These are phyloP conservation scores for Catharus fuscescens DNA, from an alignment of 2,113 vertebrate species.

Conservation along the genomic window DNA sequence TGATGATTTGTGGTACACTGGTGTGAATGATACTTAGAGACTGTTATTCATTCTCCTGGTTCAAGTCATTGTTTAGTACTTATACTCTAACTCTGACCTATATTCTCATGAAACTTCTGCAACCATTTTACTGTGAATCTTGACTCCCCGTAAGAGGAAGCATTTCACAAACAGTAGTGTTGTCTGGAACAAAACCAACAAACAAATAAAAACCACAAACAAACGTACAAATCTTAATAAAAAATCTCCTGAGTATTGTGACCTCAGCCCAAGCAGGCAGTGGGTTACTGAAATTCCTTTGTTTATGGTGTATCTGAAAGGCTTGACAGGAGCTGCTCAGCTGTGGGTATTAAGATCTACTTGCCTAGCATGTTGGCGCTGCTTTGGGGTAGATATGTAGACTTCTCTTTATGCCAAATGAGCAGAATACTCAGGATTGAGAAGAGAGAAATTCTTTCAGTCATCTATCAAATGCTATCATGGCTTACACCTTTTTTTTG, in stretches of 20 bases:
- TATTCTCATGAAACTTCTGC: background rate
- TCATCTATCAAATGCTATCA: background rate
- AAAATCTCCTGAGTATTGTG: background rate
- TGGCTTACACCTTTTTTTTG: background rate
- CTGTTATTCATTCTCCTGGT: background rate
- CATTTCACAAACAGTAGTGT: background rate
- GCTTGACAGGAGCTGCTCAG: background rate
- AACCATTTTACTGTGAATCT: background rate
- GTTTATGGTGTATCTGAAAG: background rate
- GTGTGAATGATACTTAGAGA: background rate
- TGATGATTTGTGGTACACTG: background rate
- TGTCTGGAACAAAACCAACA: background rate
- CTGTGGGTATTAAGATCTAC: background rate
- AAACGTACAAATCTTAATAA: background rate
- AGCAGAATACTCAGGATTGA: constrained; percentile 6
- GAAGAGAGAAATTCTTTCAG: background rate
- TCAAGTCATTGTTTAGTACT: background rate
- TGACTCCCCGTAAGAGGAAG: background rate
- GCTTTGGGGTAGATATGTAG: constrained; percentile 46
- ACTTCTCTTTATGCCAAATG: constrained; percentile 23
- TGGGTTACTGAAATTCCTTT: background rate
- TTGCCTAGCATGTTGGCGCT: constrained; percentile 5
- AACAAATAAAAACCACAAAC: background rate
- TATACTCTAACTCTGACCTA: background rate
- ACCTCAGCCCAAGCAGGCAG: background rate